Evolutionary conservation across 30 jellyfish, hydroid and myxozoan genomes (phyloP).

Genomic region (Rhopilema esculentum): DNA sequence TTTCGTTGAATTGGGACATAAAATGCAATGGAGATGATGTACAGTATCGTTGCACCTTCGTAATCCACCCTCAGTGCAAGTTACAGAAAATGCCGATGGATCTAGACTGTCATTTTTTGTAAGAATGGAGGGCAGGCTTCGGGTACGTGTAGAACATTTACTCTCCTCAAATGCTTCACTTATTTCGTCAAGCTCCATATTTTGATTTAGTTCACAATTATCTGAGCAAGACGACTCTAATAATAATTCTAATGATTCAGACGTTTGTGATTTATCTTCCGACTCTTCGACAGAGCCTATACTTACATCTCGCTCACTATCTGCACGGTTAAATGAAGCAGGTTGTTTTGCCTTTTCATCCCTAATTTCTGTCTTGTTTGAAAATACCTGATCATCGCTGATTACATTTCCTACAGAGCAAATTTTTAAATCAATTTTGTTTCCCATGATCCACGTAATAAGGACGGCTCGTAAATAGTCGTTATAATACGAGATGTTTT

Average conservation of each 20-base stretch:
- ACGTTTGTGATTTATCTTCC: not conserved
- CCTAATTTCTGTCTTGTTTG: not conserved
- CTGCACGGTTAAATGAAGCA: not conserved
- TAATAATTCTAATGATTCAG: not conserved
- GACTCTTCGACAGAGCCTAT: not conserved
- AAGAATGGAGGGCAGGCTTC: not conserved
- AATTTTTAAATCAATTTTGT: not conserved
- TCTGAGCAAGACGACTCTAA: not conserved
- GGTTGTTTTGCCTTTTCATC: not conserved
- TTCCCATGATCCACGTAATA: conserved; percentile 9
- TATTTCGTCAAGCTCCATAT: not conserved
- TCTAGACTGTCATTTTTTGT: not conserved
- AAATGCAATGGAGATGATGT: conserved; percentile 18
- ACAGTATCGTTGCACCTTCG: not conserved
- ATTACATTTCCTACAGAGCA: not conserved
- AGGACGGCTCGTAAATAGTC: not conserved
- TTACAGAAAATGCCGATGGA: not conserved
- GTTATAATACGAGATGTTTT: conserved; percentile 1
- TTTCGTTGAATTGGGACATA: not conserved
- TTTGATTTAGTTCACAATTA: not conserved
- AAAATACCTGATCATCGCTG: not conserved
- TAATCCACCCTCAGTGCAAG: conserved; percentile 15
- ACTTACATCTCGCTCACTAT: not conserved
- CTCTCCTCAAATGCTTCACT: not conserved
- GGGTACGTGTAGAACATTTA: not conserved